phyloP scores from a whole-genome alignment of 2,888 invertebrate species.

The Ormyrus pomaceus region DNA sequence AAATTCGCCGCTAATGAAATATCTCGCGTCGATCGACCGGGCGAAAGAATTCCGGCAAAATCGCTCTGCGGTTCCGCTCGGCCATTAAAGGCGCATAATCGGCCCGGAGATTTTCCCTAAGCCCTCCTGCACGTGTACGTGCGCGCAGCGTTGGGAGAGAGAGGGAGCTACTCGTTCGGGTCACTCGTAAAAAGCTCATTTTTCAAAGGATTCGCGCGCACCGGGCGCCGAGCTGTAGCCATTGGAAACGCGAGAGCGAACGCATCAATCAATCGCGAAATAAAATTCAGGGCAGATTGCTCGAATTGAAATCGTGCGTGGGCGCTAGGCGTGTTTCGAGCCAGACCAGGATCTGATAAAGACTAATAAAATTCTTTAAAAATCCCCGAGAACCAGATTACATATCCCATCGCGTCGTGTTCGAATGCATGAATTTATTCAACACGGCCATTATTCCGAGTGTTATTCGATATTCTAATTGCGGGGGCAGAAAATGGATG shows the following conservation, averaged over 20 bases:
- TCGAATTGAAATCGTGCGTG: constrained; percentile 15
- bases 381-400: too few relatives aligned
- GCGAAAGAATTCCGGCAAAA: constrained; percentile 35
- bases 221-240: too few relatives aligned
- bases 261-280: constrained; percentile 21
- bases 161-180: neutral
- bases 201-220: neutral
- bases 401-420: neutral
- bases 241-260: constrained; percentile 2
- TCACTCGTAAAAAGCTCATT: constrained; percentile 27
- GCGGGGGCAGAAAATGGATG: too few relatives aligned
- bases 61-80: constrained; percentile 26
- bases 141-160: neutral
- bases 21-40: constrained; percentile 37
- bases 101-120: constrained; percentile 17
- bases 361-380: too few relatives aligned
- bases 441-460: too few relatives aligned
- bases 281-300: neutral
- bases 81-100: constrained; percentile 20
- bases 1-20: constrained; percentile 38
- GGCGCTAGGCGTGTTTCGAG: neutral
- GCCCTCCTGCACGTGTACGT: neutral
- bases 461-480: too few relatives aligned
- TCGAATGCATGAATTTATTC: neutral
- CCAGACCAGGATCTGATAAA: too few relatives aligned